Conservation (phyloP, 2,888 invertebrate species). For the Strigamia crassipes region DNA sequence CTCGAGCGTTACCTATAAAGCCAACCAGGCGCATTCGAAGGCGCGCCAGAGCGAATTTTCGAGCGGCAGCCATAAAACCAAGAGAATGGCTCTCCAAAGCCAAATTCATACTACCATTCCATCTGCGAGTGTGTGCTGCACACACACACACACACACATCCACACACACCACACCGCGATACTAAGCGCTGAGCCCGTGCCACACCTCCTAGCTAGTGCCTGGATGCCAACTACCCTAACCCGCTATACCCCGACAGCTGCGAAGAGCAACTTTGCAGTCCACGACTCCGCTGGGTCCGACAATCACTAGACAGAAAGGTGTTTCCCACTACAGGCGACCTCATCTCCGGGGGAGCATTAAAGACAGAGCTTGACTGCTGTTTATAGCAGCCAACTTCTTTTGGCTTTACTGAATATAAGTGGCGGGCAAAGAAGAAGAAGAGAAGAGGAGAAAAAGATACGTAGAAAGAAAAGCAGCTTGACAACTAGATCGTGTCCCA, state of each 20-base stretch:
- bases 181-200: neutral
- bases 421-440: neutral
- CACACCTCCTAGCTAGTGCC: neutral
- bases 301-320: conserved; percentile 30
- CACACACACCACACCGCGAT: neutral
- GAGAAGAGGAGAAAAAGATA: neutral
- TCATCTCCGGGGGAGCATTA: conserved; percentile 12
- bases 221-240: neutral
- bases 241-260: neutral
- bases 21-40: conserved; percentile 8
- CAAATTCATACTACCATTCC: conserved; percentile 23
- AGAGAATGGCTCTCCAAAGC: conserved; percentile 22
- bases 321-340: conserved; percentile 12
- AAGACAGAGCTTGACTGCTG: conserved; percentile 6
- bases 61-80: conserved; percentile 22
- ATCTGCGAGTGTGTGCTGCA: conserved; percentile 4
- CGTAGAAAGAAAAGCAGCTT: neutral
- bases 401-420: neutral
- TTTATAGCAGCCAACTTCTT: conserved; percentile 30
- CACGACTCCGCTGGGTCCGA: conserved; percentile 22
- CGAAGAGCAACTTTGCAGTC: conserved; percentile 18
- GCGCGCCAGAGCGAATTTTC: conserved; percentile 13
- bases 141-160: no score
- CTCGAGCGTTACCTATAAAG: conserved; percentile 22
- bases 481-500: conserved; percentile 15